Evolutionary conservation across 2,888 invertebrate genomes (phyloP), one percentile per base, ranked within the genome.

Genomic region (Protodeltote pygarga): DNA sequence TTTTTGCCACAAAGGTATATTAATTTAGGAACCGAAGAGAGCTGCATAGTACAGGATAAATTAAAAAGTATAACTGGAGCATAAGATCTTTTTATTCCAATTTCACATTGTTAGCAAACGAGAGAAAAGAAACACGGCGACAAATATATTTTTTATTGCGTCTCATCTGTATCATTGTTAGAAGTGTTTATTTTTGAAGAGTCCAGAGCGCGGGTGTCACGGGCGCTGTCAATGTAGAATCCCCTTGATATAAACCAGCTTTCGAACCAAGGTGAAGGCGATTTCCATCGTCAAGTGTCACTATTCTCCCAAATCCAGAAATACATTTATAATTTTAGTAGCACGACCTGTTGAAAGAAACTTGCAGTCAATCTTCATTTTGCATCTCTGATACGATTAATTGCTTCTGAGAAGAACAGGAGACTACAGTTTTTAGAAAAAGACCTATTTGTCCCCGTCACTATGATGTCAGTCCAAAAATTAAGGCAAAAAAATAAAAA

Each of bases 211-310:
- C 64, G 66, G 77, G 78, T 87, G 89, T 90, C 89, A 88, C 79
- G 87, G 89, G 77, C 85, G 81, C 71, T 79, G 86, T 83, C 86
- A 79, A 79, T 84, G 82, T 76, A 75, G 75, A 73, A 77, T 73
- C 67, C 61, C 64, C 65, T 71, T 85, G 89, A 88, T 82, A 85
- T 78, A 79, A 87, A 78, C 75, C 90, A 90, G 84, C 74, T 69
- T 71, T 50, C 73, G 67, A 58, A 75, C 71, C 88, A 91, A 91
- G 92, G 92, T 90, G 89, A 91, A 90, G 92, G 91, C 86, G 79
- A 85, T 61, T 65, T 70, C 71, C 72, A 73, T 64, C 76, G 79
- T 79, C 85, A 83, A 74, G 75, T 80, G 83, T 83, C 84, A 79
- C 77, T 74, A 61, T 75, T 76, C 77, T 61, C 79, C 79, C 65